Conservation (phyloP, 1,140 invertebrate species). For the Helicoverpa zea region DNA sequence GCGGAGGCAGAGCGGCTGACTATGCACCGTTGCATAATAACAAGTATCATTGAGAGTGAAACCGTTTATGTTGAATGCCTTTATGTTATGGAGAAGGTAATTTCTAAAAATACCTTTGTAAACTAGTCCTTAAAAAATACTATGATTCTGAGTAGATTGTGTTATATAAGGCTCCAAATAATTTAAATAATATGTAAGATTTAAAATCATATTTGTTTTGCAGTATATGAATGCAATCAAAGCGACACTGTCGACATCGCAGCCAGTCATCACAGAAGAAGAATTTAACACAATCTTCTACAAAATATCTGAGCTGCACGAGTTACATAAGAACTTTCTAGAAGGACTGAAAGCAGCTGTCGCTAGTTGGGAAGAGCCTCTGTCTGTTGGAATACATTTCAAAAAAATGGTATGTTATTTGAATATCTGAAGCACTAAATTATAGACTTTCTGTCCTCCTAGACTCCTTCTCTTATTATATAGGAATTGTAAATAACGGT, state of each 20-base stretch:
- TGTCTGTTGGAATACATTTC: constrained; percentile 93
- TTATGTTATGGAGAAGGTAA: constrained; percentile 94
- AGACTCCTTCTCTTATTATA: neutral
- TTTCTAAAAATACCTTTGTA: constrained; percentile 7
- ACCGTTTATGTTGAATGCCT: constrained; percentile 96
- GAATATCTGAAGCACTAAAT: too few relatives aligned
- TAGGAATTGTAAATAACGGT: too few relatives aligned
- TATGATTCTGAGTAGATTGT: too few relatives aligned
- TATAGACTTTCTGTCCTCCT: neutral
- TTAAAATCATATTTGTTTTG: constrained; percentile 39
- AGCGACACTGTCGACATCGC: constrained; percentile 94
- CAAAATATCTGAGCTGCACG: constrained; percentile 95
- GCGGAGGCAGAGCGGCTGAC: constrained; percentile 90
- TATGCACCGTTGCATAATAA: constrained; percentile 95
- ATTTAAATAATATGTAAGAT: neutral
- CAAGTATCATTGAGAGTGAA: constrained; percentile 96
- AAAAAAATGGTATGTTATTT: constrained; percentile 88
- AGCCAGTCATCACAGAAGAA: constrained; percentile 95
- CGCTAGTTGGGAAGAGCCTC: constrained; percentile 91
- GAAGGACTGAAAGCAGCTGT: constrained; percentile 90
- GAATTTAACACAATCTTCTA: constrained; percentile 97
- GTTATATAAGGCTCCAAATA: too few relatives aligned
- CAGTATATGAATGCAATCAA: constrained; percentile 97
- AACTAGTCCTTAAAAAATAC: neutral
- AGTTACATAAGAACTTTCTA: constrained; percentile 94